A percentile compares a stretch with the other conserved stretches of the same genome.
Conservation (phyloP, 1,140 invertebrate genomes). For the Ceratosolen fusciceps region DNA sequence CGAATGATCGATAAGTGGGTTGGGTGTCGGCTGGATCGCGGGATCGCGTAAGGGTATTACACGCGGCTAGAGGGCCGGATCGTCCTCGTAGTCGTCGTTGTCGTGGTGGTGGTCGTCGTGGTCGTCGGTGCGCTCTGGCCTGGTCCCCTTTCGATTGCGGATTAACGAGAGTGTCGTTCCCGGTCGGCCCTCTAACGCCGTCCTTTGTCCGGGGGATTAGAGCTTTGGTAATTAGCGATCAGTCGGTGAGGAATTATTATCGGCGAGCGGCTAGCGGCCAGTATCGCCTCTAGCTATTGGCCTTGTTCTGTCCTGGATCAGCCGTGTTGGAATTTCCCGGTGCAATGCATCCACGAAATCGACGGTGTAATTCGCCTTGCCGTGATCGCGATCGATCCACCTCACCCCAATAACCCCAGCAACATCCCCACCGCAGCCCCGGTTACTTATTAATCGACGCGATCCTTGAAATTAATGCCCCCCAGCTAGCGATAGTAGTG, state of each 20-base stretch:
- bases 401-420: too few species aligned
- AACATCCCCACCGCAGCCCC: too few species aligned
- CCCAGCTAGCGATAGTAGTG: background rate
- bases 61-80: background rate
- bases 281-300: slow-evolving; percentile 21
- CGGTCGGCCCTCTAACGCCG: slow-evolving; percentile 15
- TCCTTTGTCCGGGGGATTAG: slow-evolving; percentile 48
- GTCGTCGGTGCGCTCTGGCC: too few species aligned
- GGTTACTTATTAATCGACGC: too few species aligned
- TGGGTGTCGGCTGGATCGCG: slow-evolving; percentile 37
- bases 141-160: too few species aligned
- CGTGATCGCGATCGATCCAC: too few species aligned
- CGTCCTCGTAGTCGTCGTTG: too few species aligned
- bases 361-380: too few species aligned
- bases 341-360: background rate
- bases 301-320: background rate
- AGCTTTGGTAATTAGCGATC: slow-evolving; percentile 56
- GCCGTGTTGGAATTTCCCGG: background rate
- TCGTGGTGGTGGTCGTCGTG: too few species aligned
- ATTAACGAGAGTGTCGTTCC: slow-evolving; percentile 68
- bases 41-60: slow-evolving; percentile 29
- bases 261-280: slow-evolving; percentile 24
- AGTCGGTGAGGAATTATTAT: slow-evolving; percentile 58
- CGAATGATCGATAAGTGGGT: slow-evolving; percentile 71
- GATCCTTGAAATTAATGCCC: too few species aligned